Evolutionary conservation across 2,888 invertebrate genomes (phyloP), one percentile per base, ranked within the genome.

Genomic region (Cryptus viduatorius): DNA sequence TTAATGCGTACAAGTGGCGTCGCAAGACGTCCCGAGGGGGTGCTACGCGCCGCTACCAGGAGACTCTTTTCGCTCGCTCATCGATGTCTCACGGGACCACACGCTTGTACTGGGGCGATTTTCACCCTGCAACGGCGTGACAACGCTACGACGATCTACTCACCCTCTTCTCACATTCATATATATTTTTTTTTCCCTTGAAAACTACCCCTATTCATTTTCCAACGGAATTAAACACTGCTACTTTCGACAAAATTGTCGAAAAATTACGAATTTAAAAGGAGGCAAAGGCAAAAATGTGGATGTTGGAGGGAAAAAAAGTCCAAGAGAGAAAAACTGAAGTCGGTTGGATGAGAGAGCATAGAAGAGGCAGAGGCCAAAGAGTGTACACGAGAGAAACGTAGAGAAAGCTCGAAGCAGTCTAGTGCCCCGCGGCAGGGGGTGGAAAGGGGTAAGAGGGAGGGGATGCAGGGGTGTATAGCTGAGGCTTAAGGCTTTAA

Each of bases 1-100:
- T 87, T 84, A 85, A 86, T 86, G 91, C 90, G 87, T 87, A 89
- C 90, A 93, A 93, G 93, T 92, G 88, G 86, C 85, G 85, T 88
- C 88, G 84, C 87, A 87, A 89, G 88, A 88, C 89, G 90, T 93
- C 93, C 93, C 93, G 87, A 86, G 93, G 92, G 93, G 89, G 91
- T 92, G 90, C 93, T 92, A 91, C 87, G 89, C 82, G 89, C 88
- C 83, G 88, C 88, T 90, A 90, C 90, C 89, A 44, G 56, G 50
- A 37, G 56, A 73, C 19, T 75, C 77, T 76, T 72, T 59, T 14
- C 44, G 56, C 53, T 85, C 78, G 73, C 76, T 85, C 82, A 53
- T 76, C 79, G 76, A 68, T 73, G 84, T 84, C 84, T 81, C 84
- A 48, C 64, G 84, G 84, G 84, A 84, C 59, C 3, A 50, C 53